A percentile compares a stretch with the other conserved stretches of the same genome.
phyloP scores from a whole-genome alignment of 92 coral and sea anemone genomes.

The Parazoanthus swiftii region DNA sequence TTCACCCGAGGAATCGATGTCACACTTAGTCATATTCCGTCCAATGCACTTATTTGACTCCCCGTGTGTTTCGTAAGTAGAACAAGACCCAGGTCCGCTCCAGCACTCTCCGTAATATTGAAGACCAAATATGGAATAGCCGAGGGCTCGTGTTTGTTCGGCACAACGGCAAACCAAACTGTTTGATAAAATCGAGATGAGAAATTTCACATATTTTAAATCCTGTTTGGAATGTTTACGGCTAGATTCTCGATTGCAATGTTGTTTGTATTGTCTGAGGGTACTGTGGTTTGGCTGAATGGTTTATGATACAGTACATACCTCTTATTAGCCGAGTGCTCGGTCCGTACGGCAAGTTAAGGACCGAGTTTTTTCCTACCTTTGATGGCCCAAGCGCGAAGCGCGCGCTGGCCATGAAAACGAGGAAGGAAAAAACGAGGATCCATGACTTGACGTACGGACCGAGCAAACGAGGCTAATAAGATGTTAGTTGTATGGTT shows the following conservation, averaged over 20 bases:
- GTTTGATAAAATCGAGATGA: not conserved
- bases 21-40: slow-evolving; percentile 12
- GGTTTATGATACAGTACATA: too few species aligned
- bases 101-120: slow-evolving; percentile 40
- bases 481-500: too few species aligned
- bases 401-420: too few species aligned
- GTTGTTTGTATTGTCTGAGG: too few species aligned
- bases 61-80: slow-evolving; percentile 26
- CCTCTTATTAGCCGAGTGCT: too few species aligned
- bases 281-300: too few species aligned
- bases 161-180: slow-evolving; percentile 39
- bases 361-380: too few species aligned
- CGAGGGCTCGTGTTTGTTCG: not conserved
- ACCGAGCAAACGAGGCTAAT: too few species aligned
- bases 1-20: not conserved
- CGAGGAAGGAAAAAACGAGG: too few species aligned
- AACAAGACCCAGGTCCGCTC: slow-evolving; percentile 41
- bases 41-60: slow-evolving; percentile 19
- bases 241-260: not conserved
- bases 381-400: too few species aligned
- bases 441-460: too few species aligned
- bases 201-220: not conserved
- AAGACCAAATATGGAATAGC: slow-evolving; percentile 35
- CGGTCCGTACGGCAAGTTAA: too few species aligned
- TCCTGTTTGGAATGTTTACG: not conserved